Evolutionary conservation across 30 jellyfish, hydroid and myxozoan species (phyloP), one percentile per base, ranked within the genome.

Genomic region (Aurelia aurita): DNA sequence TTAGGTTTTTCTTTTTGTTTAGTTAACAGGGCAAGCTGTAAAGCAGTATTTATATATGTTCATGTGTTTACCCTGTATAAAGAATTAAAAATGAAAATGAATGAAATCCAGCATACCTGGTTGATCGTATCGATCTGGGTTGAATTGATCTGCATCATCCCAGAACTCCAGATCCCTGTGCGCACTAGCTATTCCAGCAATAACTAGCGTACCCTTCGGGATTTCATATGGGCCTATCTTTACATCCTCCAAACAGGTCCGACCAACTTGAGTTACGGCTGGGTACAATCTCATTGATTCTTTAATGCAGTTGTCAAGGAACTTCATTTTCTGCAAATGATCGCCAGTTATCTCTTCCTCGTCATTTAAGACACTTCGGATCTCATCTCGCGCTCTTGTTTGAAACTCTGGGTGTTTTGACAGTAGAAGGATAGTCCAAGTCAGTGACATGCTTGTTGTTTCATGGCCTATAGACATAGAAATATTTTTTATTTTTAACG

Each of bases 361-460:
- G 13, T 55, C 67, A 3, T 22, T 22, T 18, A 55, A 18, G 23
- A 55, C 14, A 55, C 27, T 22, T n/a, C 11, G 12, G 67, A 55
- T 55, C 3, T 55, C 27, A 18, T 55, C 67, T 55, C 67, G 67
- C 5, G 29, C 67, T 55, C 27, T 55, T 22, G 12, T 23, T 22
- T 55, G 67, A 55, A 55, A 55, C 2, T 55, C 27, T 19, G 29
- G 67, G 29, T 19, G 29, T 55, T 55, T 55, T 19, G 29, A 55
- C 12, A 69, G 61, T 10, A 69, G 80, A 19, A 69, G 80, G 65
- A 69, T 69, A 0, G 80, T 11, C 80, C 80, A 69, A 3, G 65
- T 69, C 61, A 69, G 4, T 28, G 80, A 22, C 61, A 19, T 69
- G 80, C 80, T 69, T 69, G 80, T 69, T 35, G 80, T 69, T 25